Conservation (phyloP, 2,888 invertebrate genomes). For the Athripsodes cinereus region DNA sequence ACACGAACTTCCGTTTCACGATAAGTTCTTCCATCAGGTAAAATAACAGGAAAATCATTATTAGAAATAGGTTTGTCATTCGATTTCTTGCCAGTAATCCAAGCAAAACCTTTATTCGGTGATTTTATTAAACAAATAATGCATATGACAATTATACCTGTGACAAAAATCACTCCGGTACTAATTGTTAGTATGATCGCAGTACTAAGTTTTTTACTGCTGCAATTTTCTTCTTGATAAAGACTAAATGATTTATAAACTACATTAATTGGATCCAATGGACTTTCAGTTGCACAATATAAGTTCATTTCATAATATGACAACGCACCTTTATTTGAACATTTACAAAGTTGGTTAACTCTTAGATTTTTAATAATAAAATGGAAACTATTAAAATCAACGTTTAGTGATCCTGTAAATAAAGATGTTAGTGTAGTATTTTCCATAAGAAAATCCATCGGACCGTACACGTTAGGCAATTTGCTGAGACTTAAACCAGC, state of each 20-base stretch:
- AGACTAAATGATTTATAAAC: conserved; percentile 4
- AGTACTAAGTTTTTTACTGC: not conserved
- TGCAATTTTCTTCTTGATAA: conserved; percentile 18
- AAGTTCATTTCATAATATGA: conserved; percentile 8
- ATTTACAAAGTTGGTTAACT: conserved; percentile 55
- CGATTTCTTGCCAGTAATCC: conserved; percentile 9
- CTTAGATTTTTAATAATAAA: conserved; percentile 54
- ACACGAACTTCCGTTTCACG: conserved; percentile 82
- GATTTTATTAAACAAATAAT: conserved; percentile 1
- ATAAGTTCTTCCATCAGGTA: conserved; percentile 77
- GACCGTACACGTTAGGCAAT: conserved; percentile 16
- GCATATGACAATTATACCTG: conserved; percentile 43
- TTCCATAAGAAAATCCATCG: conserved; percentile 54
- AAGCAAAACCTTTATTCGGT: conserved; percentile 6
- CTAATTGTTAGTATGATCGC: conserved; percentile 7
- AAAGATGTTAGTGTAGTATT: conserved; percentile 56
- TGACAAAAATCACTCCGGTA: conserved; percentile 29
- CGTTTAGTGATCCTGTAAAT: conserved; percentile 51
- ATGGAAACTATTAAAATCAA: conserved; percentile 51
- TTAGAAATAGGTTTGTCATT: not conserved
- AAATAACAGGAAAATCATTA: conserved; percentile 56
- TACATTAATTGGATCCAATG: not conserved
- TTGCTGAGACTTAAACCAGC: conserved; percentile 50
- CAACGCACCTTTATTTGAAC: conserved; percentile 30
- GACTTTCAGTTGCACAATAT: conserved; percentile 8